Evolutionary conservation across 1,140 invertebrate species (phyloP).

Genomic region (Andricus grossulariae): DNA sequence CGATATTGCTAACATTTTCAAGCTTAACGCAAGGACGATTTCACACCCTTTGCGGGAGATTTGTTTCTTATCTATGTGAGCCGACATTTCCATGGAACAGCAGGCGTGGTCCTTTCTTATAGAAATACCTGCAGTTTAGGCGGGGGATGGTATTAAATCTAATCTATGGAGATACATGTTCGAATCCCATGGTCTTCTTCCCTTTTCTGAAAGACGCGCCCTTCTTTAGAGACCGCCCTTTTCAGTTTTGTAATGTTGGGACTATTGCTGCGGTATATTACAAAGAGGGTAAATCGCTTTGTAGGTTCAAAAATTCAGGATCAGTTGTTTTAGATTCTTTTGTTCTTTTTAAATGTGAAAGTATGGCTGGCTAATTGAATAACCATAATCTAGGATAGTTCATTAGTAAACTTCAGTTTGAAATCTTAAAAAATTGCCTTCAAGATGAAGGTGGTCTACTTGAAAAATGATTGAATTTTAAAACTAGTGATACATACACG

Average conservation of each 20-base stretch:
- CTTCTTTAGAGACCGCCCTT: neutral
- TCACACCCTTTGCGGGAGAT: neutral
- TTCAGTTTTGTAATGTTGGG: neutral
- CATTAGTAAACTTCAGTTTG: no score
- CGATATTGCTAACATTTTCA: slow-evolving; percentile 8
- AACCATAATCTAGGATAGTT: no score
- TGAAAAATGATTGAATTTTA: no score
- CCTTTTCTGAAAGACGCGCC: neutral
- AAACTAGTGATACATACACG: no score
- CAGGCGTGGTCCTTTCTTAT: slow-evolving; percentile 57
- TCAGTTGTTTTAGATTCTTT: neutral
- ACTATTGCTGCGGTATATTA: neutral
- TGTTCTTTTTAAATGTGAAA: neutral
- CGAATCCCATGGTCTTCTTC: no score
- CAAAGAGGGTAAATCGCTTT: neutral
- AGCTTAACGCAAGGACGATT: neutral
- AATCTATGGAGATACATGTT: slow-evolving; percentile 42
- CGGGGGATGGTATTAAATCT: slow-evolving; percentile 32
- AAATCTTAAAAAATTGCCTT: no score
- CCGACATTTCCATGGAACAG: slow-evolving; percentile 14
- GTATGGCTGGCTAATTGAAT: neutral
- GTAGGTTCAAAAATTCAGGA: neutral
- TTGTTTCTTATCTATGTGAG: slow-evolving; percentile 4
- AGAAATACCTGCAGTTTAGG: slow-evolving; percentile 9
- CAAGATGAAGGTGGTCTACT: no score